These are phyloP conservation scores for Crocuta crocuta DNA, from an alignment of 2,113 vertebrate species.

Conservation along the genomic window DNA sequence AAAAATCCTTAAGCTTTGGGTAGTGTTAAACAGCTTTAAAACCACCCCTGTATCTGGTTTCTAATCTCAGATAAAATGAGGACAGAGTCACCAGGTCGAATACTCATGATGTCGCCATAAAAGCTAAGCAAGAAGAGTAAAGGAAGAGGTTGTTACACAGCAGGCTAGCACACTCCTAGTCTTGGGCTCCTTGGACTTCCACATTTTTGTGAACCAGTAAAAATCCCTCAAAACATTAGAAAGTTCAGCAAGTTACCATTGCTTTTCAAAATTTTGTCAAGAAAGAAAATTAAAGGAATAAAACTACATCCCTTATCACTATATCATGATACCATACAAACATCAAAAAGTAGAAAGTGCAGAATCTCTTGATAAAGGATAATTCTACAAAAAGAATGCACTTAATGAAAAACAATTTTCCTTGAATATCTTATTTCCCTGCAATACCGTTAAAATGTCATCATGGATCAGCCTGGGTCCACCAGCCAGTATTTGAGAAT, in stretches of 20 bases:
- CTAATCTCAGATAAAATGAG: constrained; percentile 54
- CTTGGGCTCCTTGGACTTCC: not conserved
- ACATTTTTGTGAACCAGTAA: not conserved
- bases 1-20: constrained; percentile 56
- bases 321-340: not conserved
- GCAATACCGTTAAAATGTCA: constrained; percentile 14
- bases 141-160: not conserved
- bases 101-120: not conserved
- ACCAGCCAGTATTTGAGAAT: not conserved
- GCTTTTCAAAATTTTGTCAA: not conserved
- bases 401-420: not conserved
- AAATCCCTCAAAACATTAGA: constrained; percentile 1
- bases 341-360: not conserved
- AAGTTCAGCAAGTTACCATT: not conserved
- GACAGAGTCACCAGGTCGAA: not conserved
- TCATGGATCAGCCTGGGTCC: not conserved
- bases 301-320: not conserved
- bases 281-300: not conserved
- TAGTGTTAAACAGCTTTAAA: constrained; percentile 53
- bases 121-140: constrained; percentile 5
- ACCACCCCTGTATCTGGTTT: not conserved
- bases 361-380: not conserved
- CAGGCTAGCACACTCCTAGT: not conserved
- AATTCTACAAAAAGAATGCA: not conserved
- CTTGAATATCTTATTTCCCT: not conserved